Base-by-base conservation (phyloP, 2,797 vertebrate species). In the Poeciliopsis turneri region DNA sequence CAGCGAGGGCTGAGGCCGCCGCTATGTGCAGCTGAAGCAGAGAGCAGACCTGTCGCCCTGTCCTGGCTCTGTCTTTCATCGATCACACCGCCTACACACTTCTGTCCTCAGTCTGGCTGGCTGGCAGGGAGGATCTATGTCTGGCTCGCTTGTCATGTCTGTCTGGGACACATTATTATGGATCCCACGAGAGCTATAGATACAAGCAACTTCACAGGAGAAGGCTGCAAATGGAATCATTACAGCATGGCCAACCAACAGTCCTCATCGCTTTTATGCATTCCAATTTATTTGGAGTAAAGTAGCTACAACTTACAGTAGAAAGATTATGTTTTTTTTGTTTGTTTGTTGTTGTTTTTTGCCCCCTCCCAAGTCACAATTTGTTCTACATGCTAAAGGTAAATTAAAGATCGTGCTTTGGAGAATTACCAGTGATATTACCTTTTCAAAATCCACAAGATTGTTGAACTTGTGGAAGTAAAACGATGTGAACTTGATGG, bases 51-150 rank as follows among this genome's bases (percentile, higher is more conserved):
- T 49, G 76, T 76, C 74, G 72, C 57, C 66, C 77, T 18, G 79
- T 78, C 77, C 80, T 80, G 82, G 72, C 84, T 71, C 66, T 16
- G 69, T 74, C 83, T 78, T 84, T 76, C 57, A 86, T 93, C 87
- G 90, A 93, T 93, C 89, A 90, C 70, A 1, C 84, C 77, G 8
- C 87, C 85, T 83, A 86, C 81, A 43, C 83, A 75, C 84, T 81
- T 77, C 80, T 75, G 70, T 76, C 79, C 68, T 86, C 79, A 25
- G 77, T 75, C 76, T 83, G 87, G 51, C 66, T 30, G 75, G 45
- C 84, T 90, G 81, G 82, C 82, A 78, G 86, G 59, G 76, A 78
- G 79, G 79, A 69, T 36, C 80, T 87, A 78, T 88, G 87, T 90
- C 91, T 89, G 89, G 86, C 84, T 84, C 70, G 82, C 76, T 75